Conservation (phyloP, 2,888 invertebrate genomes). For the Tanytarsus gracilentus region DNA sequence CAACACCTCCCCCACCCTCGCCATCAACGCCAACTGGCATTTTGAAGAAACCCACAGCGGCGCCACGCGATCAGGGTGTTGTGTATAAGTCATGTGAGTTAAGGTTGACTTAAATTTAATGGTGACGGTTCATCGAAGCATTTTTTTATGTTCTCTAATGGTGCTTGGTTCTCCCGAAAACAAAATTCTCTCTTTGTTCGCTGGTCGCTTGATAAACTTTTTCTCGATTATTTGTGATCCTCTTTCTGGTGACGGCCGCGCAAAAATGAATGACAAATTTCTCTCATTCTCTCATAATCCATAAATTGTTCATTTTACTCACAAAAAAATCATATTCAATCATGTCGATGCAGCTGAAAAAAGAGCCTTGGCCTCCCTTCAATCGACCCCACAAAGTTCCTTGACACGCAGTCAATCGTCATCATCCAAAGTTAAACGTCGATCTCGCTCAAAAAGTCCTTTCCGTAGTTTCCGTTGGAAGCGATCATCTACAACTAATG, state of each 20-base stretch:
- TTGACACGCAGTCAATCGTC: conserved; percentile 20
- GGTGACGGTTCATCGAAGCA: neutral
- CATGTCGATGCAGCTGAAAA: conserved; percentile 31
- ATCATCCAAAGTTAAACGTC: conserved; percentile 52
- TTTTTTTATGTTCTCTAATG: neutral
- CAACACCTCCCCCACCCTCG: neutral
- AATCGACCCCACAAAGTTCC: conserved; percentile 28
- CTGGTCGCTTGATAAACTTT: neutral
- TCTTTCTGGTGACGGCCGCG: neutral
- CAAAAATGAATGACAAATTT: neutral
- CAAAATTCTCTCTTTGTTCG: neutral
- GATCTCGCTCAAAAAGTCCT: conserved; percentile 87
- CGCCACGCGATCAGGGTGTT: neutral
- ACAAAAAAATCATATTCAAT: neutral
- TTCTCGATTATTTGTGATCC: neutral
- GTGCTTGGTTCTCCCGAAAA: neutral
- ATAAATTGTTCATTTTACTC: neutral
- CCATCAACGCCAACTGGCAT: conserved; percentile 17
- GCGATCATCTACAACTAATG: conserved; percentile 61
- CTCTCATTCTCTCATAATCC: neutral
- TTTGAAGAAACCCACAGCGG: conserved; percentile 10
- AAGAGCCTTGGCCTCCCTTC: conserved; percentile 33
- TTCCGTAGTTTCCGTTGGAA: conserved; percentile 90
- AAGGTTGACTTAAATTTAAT: neutral
- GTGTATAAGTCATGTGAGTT: conserved; percentile 28